Evolutionary conservation across 2,797 vertebrate genomes (phyloP), one percentile per base, ranked within the genome.

Genomic region (Allobates femoralis): DNA sequence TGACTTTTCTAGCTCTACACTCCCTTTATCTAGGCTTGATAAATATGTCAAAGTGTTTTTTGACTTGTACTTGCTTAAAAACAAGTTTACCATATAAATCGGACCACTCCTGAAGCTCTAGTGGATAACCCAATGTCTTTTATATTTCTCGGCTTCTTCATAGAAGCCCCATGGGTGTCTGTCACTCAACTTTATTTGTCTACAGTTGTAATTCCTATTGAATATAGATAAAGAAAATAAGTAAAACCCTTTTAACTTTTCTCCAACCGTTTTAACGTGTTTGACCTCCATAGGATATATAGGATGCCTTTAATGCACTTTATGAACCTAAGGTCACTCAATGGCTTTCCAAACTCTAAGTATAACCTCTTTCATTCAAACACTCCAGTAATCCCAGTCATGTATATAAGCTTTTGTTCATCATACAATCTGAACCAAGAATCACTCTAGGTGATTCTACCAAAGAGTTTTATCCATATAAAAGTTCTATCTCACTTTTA

Each of bases 401-500:
- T 56, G 75, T 76, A 53, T 78, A 19, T 21, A 1, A 32, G 53
- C 75, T 32, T 77, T 78, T 78, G 51, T 58, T 56, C 30, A 56
- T 78, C 53, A 78, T 56, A 30, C 30, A 7, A 78, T 58, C 53
- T 56, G 18, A 56, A 56, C 30, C 19, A 34, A 58, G 34, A 60
- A 78, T 21, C 58, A 58, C 32, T 34, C 46, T 69, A 69, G 62
- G 64, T 34, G 51, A 69, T 81, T 81, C 26, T 16, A 53, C 62
- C 28, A 67, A 81, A 81, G 34, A 69, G 28, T 80, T 80, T 53
- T 66, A 80, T 28, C 78, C 16, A 41, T 80, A 58, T 64, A 80
- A 80, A 66, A 28, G 37, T 79, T 46, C 77, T 21, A 15, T 80
- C 78, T 64, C 37, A 69, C 50, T 51, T 69, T 69, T 55, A 81